Evolutionary conservation across 2,113 vertebrate genomes (phyloP).

Genomic region (Ailurus styani): DNA sequence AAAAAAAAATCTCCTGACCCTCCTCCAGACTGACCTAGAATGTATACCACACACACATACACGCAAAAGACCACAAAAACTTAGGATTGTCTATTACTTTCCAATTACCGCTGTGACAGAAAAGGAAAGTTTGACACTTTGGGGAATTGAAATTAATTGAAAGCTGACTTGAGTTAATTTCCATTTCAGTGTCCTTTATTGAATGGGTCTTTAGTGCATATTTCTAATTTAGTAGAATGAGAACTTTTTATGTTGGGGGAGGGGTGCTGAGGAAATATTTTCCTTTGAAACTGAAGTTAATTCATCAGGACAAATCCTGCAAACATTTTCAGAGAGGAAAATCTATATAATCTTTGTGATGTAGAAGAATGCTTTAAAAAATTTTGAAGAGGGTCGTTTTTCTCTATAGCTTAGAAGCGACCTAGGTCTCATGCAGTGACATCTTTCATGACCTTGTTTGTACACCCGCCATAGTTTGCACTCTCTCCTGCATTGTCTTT

Average conservation of each 20-base stretch:
- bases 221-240: slow-evolving; percentile 78
- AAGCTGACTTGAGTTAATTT: slow-evolving; percentile 80
- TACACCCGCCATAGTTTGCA: too few species aligned
- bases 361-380: neutral
- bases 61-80: slow-evolving; percentile 24
- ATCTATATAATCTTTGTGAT: neutral
- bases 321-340: neutral
- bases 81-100: slow-evolving; percentile 63
- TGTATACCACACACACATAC: neutral
- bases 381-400: neutral
- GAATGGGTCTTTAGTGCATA: slow-evolving; percentile 67
- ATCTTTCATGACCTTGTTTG: neutral
- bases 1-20: neutral
- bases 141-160: slow-evolving; percentile 80
- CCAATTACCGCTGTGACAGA: slow-evolving; percentile 69
- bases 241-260: slow-evolving; percentile 42
- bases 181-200: slow-evolving; percentile 68
- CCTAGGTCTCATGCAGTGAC: neutral
- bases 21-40: slow-evolving; percentile 62
- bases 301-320: slow-evolving; percentile 4
- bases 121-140: slow-evolving; percentile 65
- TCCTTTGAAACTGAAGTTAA: slow-evolving; percentile 45
- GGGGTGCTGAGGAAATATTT: slow-evolving; percentile 32
- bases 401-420: neutral
- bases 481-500: too few species aligned